Evolutionary conservation across 2,797 vertebrate genomes (phyloP).

Genomic region (Clamator glandarius): DNA sequence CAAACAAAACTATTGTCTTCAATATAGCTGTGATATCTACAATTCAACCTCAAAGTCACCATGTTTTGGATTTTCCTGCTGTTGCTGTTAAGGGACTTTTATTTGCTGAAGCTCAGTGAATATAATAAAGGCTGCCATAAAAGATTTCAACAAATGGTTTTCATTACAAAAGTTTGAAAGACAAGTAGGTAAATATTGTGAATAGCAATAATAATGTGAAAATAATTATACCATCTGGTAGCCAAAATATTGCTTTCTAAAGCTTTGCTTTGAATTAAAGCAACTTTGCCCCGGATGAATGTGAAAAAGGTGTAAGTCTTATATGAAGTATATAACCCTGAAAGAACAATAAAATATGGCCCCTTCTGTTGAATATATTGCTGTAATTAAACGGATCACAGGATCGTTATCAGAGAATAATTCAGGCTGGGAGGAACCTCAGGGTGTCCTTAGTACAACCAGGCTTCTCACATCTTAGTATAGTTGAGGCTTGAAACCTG

Average conservation of each 20-base stretch:
- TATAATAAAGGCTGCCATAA: conserved; percentile 11
- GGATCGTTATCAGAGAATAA: neutral
- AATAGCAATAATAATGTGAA: neutral
- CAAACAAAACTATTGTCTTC: conserved; percentile 49
- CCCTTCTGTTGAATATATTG: neutral
- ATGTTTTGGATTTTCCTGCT: neutral
- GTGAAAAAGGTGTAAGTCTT: neutral
- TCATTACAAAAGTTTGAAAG: conserved; percentile 33
- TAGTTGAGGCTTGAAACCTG: neutral
- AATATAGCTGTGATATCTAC: neutral
- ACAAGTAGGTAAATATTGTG: neutral
- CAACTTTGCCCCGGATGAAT: neutral
- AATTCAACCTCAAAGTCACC: conserved; percentile 4
- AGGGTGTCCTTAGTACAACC: neutral
- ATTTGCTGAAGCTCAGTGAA: conserved; percentile 8
- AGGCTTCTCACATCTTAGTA: neutral
- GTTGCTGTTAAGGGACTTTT: neutral
- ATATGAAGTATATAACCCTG: neutral
- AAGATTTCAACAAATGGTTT: conserved; percentile 22
- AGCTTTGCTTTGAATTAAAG: neutral
- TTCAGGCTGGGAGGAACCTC: neutral
- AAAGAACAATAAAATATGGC: neutral
- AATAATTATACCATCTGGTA: neutral
- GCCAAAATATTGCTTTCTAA: neutral
- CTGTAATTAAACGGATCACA: neutral